These are phyloP conservation scores for Promerops cafer DNA, from an alignment of 2,113 vertebrate genomes.

Conservation along the genomic window DNA sequence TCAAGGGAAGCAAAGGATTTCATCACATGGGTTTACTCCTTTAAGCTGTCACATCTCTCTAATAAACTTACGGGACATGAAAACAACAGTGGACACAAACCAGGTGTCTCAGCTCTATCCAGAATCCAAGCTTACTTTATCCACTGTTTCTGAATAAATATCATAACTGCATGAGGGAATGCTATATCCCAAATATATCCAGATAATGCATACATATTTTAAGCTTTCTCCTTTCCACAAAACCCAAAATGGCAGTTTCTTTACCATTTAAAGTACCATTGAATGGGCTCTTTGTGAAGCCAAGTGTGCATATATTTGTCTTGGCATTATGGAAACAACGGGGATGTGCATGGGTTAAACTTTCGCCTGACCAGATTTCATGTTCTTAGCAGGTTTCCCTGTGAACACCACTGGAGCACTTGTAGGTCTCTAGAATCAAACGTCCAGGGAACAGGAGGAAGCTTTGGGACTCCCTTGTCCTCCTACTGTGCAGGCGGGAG, in stretches of 20 bases:
- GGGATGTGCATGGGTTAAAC: not conserved
- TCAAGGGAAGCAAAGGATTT: not conserved
- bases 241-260: not conserved
- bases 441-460: rapidly evolving
- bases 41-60: not conserved
- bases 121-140: not conserved
- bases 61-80: not conserved
- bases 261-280: not conserved
- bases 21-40: not conserved
- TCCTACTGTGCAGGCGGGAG: rapidly evolving
- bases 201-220: not conserved
- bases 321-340: not conserved
- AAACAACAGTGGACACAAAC: not conserved
- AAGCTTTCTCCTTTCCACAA: not conserved
- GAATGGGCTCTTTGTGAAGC: not conserved
- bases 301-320: rapidly evolving
- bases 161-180: not conserved
- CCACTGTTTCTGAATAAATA: not conserved
- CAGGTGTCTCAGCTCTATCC: not conserved
- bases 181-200: not conserved
- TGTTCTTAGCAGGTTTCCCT: not conserved
- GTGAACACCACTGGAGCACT: not conserved
- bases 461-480: not conserved
- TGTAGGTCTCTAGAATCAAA: not conserved
- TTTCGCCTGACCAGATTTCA: not conserved